phyloP scores from a whole-genome alignment of 2,113 vertebrate species.

The Forbesichthys papilliferus region DNA sequence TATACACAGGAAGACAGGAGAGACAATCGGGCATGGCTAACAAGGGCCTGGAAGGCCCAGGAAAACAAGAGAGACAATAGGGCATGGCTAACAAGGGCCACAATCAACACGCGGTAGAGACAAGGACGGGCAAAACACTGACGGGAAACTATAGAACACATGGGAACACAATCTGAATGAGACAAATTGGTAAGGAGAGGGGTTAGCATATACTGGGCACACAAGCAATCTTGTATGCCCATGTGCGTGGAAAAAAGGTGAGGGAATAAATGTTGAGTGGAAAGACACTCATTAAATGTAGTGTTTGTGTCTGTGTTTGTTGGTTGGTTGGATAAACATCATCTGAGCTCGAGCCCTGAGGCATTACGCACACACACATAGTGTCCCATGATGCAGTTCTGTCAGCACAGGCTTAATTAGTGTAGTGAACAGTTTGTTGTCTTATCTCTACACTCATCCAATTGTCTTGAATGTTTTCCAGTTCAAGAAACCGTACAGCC shows the following conservation, averaged over 20 bases:
- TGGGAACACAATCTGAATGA: not conserved
- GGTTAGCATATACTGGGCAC: not conserved
- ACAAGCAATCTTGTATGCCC: not conserved
- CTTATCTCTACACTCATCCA: no score
- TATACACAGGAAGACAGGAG: no score
- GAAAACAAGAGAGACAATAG: no score
- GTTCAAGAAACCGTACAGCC: no score
- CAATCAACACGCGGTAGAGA: no score
- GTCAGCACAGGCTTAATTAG: slow-evolving; percentile 17
- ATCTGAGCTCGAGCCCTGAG: slow-evolving; percentile 39
- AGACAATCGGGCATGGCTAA: no score
- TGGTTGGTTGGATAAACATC: slow-evolving; percentile 28
- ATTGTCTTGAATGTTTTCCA: no score
- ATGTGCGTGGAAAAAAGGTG: slow-evolving; percentile 21
- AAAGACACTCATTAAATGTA: slow-evolving; percentile 56
- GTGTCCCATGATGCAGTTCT: slow-evolving; percentile 40
- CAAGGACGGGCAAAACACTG: no score
- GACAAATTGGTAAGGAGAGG: slow-evolving; percentile 7
- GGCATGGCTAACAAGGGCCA: no score
- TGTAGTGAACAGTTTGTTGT: not conserved
- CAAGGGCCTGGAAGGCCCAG: no score
- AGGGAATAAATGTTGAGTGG: slow-evolving; percentile 30
- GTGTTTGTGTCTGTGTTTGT: slow-evolving; percentile 12
- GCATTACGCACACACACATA: slow-evolving; percentile 14
- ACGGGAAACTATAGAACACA: no score